A percentile compares a stretch with the other conserved stretches of the same genome.
phyloP scores from a whole-genome alignment of 1,140 invertebrate genomes.

The Lordiphosa stackelbergi region DNA sequence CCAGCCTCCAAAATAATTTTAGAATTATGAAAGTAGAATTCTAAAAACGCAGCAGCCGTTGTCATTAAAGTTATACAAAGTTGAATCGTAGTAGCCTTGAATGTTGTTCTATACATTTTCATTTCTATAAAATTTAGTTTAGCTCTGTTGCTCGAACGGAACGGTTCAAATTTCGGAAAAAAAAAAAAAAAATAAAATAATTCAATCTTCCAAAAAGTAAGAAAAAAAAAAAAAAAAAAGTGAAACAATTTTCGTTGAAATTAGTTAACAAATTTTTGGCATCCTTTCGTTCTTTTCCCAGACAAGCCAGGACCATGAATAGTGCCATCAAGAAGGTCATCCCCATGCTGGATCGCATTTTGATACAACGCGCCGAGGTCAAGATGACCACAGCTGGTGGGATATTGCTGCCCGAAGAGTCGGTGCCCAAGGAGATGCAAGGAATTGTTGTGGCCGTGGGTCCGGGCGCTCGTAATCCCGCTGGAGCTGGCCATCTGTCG shows the following conservation, averaged over 20 bases:
- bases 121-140: slow-evolving; percentile 10
- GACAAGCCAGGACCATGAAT: slow-evolving; percentile 27
- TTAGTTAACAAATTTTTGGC: background rate
- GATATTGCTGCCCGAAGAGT: slow-evolving; percentile 98
- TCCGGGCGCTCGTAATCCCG: slow-evolving; percentile 90
- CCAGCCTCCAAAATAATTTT: no score
- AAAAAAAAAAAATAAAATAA: background rate
- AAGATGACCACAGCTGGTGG: slow-evolving; percentile 97
- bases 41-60: background rate
- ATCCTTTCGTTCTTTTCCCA: background rate
- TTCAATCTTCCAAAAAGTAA: background rate
- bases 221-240: slow-evolving; percentile 2
- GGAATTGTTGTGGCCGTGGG: slow-evolving; percentile 97
- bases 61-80: background rate
- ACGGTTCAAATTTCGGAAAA: slow-evolving; percentile 3
- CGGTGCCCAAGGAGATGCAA: slow-evolving; percentile 93
- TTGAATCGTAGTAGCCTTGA: background rate
- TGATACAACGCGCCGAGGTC: slow-evolving; percentile 94
- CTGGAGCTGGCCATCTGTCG: slow-evolving; percentile 90
- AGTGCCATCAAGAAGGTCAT: slow-evolving; percentile 87
- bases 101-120: slow-evolving; percentile 1
- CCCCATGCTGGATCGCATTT: slow-evolving; percentile 96
- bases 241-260: background rate
- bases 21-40: no score
- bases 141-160: background rate